Evolutionary conservation across 1,140 invertebrate species (phyloP).

Genomic region (Drosophila nebulosa): DNA sequence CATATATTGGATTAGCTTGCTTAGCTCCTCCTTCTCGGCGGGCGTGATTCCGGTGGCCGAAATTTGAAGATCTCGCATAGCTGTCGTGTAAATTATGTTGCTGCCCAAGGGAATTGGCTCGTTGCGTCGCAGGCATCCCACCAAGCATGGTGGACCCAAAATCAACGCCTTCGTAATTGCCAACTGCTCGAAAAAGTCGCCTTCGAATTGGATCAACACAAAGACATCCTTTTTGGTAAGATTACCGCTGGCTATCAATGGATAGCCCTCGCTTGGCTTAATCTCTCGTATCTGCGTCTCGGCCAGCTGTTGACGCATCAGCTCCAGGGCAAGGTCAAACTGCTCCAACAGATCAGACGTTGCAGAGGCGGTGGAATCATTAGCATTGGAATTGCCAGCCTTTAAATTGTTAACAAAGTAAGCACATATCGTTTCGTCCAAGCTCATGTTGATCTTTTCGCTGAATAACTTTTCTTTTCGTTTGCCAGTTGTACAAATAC

Average conservation of each 20-base stretch:
- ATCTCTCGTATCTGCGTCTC: slow-evolving; percentile 70
- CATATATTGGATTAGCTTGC: slow-evolving; percentile 90
- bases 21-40: slow-evolving; percentile 85
- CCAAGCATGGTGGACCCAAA: slow-evolving; percentile 90
- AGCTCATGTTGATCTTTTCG: slow-evolving; percentile 48
- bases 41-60: slow-evolving; percentile 87
- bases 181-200: slow-evolving; percentile 86
- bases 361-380: slow-evolving; percentile 13
- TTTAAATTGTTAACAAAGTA: slow-evolving; percentile 70
- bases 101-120: slow-evolving; percentile 88
- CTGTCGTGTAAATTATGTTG: slow-evolving; percentile 89
- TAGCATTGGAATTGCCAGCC: slow-evolving; percentile 6
- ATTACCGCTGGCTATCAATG: slow-evolving; percentile 71
- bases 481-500: not conserved
- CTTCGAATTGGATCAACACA: slow-evolving; percentile 88
- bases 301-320: slow-evolving; percentile 51
- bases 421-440: slow-evolving; percentile 70
- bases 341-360: slow-evolving; percentile 18
- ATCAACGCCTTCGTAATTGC: slow-evolving; percentile 86
- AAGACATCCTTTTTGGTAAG: slow-evolving; percentile 88
- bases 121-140: slow-evolving; percentile 87
- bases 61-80: slow-evolving; percentile 89
- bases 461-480: not conserved
- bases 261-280: slow-evolving; percentile 63
- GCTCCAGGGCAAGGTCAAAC: slow-evolving; percentile 37